phyloP scores from a whole-genome alignment of 2,888 invertebrate species.

The Thyatira batis region DNA sequence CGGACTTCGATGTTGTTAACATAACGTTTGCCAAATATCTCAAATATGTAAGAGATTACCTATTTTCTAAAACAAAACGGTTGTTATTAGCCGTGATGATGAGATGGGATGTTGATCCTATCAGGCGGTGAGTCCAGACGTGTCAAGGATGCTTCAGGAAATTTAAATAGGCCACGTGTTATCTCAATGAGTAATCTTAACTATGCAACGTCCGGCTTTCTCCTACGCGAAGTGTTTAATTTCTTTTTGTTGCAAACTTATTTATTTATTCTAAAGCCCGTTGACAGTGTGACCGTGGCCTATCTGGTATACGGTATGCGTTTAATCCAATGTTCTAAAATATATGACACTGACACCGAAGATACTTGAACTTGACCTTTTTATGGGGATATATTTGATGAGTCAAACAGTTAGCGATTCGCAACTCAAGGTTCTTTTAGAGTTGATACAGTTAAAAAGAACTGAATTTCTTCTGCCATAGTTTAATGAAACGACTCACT shows the following conservation, averaged over 20 bases:
- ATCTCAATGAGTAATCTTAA: background rate
- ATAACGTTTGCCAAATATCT: constrained; percentile 37
- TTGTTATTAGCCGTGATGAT: background rate
- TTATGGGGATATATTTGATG: background rate
- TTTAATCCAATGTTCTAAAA: background rate
- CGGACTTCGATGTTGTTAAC: constrained; percentile 27
- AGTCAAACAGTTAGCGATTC: background rate
- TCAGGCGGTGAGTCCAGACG: background rate
- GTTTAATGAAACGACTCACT: too few relatives aligned
- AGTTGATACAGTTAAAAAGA: too few relatives aligned
- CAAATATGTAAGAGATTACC: constrained; percentile 7
- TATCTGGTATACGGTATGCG: background rate
- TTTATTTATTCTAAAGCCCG: background rate
- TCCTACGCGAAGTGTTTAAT: background rate
- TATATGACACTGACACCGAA: background rate
- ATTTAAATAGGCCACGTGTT: constrained; percentile 4
- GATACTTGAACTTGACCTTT: background rate
- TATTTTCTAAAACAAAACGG: background rate
- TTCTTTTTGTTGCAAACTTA: background rate
- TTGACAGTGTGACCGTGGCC: background rate
- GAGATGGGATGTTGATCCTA: background rate
- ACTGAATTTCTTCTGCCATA: too few relatives aligned
- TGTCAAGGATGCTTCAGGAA: constrained; percentile 4
- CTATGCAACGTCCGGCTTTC: background rate
- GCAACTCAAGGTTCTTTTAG: background rate